Evolutionary conservation across 1,140 invertebrate genomes (phyloP).

Genomic region (Zaprionus tsacasi): DNA sequence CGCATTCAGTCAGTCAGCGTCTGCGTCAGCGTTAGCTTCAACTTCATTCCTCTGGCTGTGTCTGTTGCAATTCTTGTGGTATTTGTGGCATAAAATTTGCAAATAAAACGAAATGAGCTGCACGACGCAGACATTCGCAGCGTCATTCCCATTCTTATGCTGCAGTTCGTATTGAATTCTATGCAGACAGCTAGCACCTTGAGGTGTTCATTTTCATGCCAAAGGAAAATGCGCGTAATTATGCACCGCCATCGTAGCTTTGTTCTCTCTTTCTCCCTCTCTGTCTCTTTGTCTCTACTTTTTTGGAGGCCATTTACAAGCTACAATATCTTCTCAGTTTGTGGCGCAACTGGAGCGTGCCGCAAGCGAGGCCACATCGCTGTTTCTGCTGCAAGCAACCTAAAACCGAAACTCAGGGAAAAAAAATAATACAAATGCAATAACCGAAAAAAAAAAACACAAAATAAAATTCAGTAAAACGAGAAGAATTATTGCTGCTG

Average conservation of each 20-base stretch:
- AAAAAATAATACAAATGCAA: not conserved
- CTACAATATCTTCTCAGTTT: conserved; percentile 45
- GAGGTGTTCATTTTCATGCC: conserved; percentile 82
- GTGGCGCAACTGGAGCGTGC: conserved; percentile 64
- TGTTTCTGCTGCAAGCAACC: conserved; percentile 26
- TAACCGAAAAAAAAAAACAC: not conserved
- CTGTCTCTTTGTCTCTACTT: conserved; percentile 12
- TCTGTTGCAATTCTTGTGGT: conserved; percentile 75
- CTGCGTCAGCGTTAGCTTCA: conserved; percentile 45
- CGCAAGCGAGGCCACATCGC: conserved; percentile 38
- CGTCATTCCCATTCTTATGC: conserved; percentile 36
- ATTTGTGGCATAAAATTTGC: conserved; percentile 77
- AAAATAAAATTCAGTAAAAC: conserved; percentile 39
- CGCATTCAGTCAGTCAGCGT: conserved; percentile 61
- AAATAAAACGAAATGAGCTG: conserved; percentile 76
- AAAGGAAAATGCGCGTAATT: conserved; percentile 80
- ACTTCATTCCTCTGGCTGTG: conserved; percentile 37
- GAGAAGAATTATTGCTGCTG: conserved; percentile 18
- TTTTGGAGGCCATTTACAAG: conserved; percentile 71
- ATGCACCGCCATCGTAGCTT: conserved; percentile 51
- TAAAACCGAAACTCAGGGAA: not conserved
- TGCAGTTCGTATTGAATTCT: conserved; percentile 68
- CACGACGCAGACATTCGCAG: conserved; percentile 10
- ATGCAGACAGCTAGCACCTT: conserved; percentile 64
- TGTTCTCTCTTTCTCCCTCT: conserved; percentile 35